A percentile compares a stretch with the other conserved stretches of the same genome.
phyloP scores from a whole-genome alignment of 2,113 vertebrate genomes.

The Eretmochelys imbricata region DNA sequence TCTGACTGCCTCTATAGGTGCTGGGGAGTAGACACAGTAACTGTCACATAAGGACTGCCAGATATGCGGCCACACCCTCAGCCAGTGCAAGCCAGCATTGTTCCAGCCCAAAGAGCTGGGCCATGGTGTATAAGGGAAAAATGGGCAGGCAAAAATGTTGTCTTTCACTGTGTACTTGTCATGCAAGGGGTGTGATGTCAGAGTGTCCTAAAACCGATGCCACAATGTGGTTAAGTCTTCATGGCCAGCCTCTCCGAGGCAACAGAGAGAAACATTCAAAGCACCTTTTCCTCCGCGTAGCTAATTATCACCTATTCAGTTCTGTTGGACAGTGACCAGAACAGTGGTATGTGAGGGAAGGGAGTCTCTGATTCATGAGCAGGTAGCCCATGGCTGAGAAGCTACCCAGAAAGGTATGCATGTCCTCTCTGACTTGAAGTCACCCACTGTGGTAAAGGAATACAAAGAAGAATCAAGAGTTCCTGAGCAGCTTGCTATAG shows the following conservation, averaged over 20 bases:
- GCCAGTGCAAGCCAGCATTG: not conserved
- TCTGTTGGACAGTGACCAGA: not conserved
- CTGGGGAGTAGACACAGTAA: not conserved
- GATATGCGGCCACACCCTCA: not conserved
- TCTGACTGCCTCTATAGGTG: not conserved
- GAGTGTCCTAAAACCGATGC: not conserved
- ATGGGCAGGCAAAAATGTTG: not conserved
- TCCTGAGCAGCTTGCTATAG: not conserved
- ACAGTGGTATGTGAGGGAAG: not conserved
- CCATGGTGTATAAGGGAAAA: not conserved
- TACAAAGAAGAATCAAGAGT: not conserved
- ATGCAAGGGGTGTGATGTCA: not conserved
- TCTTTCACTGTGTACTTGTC: accelerated
- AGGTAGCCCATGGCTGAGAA: not conserved
- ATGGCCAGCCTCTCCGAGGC: not conserved
- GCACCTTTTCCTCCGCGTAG: not conserved
- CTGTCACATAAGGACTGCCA: not conserved
- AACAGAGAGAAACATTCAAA: not conserved
- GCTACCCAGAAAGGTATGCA: not conserved
- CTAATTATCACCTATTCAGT: not conserved
- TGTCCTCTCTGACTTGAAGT: not conserved
- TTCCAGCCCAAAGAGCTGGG: not conserved
- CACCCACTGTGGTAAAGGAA: not conserved
- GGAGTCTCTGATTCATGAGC: not conserved
- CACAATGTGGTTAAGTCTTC: not conserved